Conservation (phyloP, 2,888 invertebrate species). For the Electrophaes corylata region DNA sequence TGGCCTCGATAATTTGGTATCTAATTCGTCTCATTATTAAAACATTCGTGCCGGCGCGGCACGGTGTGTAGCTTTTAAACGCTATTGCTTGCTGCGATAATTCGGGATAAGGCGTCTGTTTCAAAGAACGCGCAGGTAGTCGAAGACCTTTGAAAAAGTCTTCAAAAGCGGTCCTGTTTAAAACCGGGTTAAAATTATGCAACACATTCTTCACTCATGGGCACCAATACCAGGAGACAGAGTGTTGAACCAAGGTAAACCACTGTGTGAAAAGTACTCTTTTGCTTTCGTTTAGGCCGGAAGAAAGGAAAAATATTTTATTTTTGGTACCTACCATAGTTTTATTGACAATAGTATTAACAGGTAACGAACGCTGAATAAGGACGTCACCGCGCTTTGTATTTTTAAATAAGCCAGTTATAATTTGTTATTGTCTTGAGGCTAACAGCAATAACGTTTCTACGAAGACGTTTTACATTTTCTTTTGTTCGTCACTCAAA, state of each 20-base stretch:
- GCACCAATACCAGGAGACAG: slow-evolving; percentile 11
- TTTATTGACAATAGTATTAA: neutral
- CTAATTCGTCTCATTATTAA: neutral
- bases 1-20: neutral
- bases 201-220: slow-evolving; percentile 50
- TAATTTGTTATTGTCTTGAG: slow-evolving; percentile 13
- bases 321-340: neutral
- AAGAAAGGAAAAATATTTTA: too few species aligned
- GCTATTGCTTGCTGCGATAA: slow-evolving; percentile 8
- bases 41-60: slow-evolving; percentile 11
- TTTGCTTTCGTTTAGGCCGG: slow-evolving; percentile 4
- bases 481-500: slow-evolving; percentile 9
- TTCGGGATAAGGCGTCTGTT: slow-evolving; percentile 16
- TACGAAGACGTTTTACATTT: neutral
- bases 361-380: neutral
- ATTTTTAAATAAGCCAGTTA: slow-evolving; percentile 1
- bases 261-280: slow-evolving; percentile 24
- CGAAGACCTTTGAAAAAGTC: slow-evolving; percentile 44
- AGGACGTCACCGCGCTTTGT: slow-evolving; percentile 7
- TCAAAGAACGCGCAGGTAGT: slow-evolving; percentile 54
- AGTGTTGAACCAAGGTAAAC: slow-evolving; percentile 40
- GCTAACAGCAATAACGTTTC: slow-evolving; percentile 14
- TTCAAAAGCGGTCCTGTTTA: slow-evolving; percentile 43
- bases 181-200: slow-evolving; percentile 54
- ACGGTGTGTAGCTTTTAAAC: slow-evolving; percentile 7